Evolutionary conservation across 2,888 invertebrate genomes (phyloP).

Genomic region (Alsophila aescularia): DNA sequence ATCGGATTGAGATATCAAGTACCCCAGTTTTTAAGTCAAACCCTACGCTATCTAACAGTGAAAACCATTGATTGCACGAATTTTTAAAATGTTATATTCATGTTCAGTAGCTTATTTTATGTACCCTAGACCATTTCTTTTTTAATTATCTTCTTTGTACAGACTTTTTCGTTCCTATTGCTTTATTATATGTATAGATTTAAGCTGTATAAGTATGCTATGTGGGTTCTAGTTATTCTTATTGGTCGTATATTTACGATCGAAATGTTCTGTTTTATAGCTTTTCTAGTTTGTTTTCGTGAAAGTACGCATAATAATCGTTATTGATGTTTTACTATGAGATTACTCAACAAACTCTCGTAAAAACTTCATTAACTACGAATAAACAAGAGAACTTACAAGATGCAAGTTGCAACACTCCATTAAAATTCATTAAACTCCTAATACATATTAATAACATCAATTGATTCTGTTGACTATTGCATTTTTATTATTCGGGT

Average conservation of each 20-base stretch:
- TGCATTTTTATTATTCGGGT: conserved; percentile 41
- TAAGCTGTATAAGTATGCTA: too few species aligned
- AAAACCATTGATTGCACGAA: too few species aligned
- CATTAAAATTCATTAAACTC: conserved; percentile 29
- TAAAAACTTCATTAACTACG: conserved; percentile 11
- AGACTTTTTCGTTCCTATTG: too few species aligned
- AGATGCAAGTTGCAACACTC: conserved; percentile 19
- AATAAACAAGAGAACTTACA: conserved; percentile 23
- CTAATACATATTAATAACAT: conserved; percentile 38
- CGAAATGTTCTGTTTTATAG: not conserved
- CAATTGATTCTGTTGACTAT: conserved; percentile 36
- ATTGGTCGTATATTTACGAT: not conserved
- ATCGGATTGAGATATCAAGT: too few species aligned
- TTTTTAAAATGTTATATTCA: too few species aligned
- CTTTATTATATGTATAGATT: too few species aligned
- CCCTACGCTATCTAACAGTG: too few species aligned
- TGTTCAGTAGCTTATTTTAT: too few species aligned
- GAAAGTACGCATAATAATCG: not conserved
- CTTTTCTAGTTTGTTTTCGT: not conserved
- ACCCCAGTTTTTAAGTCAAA: too few species aligned
- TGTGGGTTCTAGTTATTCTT: too few species aligned
- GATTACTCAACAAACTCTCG: conserved; percentile 3
- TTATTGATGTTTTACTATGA: not conserved
- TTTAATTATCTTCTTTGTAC: too few species aligned
- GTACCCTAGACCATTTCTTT: too few species aligned